Evolutionary conservation across 2,888 invertebrate species (phyloP), one percentile per base, ranked within the genome.

Genomic region (Eilema sororculum): DNA sequence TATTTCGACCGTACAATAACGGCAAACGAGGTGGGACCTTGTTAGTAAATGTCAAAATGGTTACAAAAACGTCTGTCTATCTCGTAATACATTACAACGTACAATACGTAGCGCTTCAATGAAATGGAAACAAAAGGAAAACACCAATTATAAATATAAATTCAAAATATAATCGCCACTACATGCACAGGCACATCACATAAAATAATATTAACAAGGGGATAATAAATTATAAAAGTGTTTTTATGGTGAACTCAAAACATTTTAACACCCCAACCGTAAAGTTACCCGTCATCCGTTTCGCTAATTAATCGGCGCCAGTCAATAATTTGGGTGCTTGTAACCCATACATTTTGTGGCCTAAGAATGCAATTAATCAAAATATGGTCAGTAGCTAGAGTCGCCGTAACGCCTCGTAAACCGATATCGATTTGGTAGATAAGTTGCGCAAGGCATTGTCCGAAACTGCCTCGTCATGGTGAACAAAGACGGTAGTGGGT

Each of bases 361-460:
- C 84, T 87, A 89, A 91, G 92, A 93, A 94, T 93, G 94, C 91
- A 91, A 95, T 95, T 94, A 94, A 95, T 95, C 95, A 94, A 94
- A 95, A 92, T 86, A 88, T 93, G 94, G 94, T 93, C 94, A 94
- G 95, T 94, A 95, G 95, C 95, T 88, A 89, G 89, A 90, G 90
- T 90, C 87, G 85, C 89, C 90, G 93, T 91, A 94, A 94, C 95
- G 95, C 94, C 93, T 94, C 94, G 94, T 94, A 93, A 94, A 91
- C 90, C 91, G 94, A 94, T 95, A 94, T 94, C 95, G 95, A 95
- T 95, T 95, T 91, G 89, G 91, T 91, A 90, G 94, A 95, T 95
- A 95, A 94, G 90, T 95, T 95, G 95, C 93, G 94, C 91, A 95
- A 95, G 90, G 89, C 80, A 94, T 95, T 95, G 95, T 95, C 86